phyloP scores from a whole-genome alignment of 2,888 invertebrate species.

The Cantharis rufa region DNA sequence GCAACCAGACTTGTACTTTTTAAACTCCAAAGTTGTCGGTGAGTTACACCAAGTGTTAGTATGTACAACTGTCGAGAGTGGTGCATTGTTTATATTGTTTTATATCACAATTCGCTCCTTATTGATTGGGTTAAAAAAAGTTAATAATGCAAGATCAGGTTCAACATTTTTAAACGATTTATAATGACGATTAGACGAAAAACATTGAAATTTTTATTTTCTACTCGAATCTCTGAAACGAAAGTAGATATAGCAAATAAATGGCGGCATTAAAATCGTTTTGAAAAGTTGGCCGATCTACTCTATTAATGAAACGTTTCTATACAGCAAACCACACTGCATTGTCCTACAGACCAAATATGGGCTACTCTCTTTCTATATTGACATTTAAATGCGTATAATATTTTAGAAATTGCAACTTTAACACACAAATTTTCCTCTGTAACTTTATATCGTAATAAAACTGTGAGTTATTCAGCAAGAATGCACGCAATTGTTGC shows the following conservation, averaged over 20 bases:
- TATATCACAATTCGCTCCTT: not conserved
- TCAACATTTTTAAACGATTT: too few species aligned
- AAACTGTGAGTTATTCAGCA: slow-evolving; percentile 78
- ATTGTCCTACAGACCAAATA: too few species aligned
- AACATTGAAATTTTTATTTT: too few species aligned
- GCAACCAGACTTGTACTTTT: slow-evolving; percentile 85
- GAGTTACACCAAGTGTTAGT: slow-evolving; percentile 35
- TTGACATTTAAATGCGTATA: not conserved
- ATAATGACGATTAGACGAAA: too few species aligned
- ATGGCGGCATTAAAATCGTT: too few species aligned
- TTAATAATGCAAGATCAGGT: too few species aligned
- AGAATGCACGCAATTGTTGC: slow-evolving; percentile 85
- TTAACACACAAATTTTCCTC: slow-evolving; percentile 81
- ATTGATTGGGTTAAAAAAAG: too few species aligned
- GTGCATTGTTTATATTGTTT: not conserved
- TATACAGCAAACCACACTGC: too few species aligned
- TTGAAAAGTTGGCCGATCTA: too few species aligned
- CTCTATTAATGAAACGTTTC: too few species aligned
- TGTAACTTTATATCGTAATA: slow-evolving; percentile 78
- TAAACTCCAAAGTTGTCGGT: slow-evolving; percentile 86
- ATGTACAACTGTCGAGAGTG: not conserved
- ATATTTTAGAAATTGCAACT: slow-evolving; percentile 73
- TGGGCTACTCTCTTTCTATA: not conserved
- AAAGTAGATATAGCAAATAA: too few species aligned
- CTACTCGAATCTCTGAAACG: too few species aligned